Evolutionary conservation across 2,888 invertebrate species (phyloP), one percentile per base, ranked within the genome.

Genomic region (Miltochrista miniata): DNA sequence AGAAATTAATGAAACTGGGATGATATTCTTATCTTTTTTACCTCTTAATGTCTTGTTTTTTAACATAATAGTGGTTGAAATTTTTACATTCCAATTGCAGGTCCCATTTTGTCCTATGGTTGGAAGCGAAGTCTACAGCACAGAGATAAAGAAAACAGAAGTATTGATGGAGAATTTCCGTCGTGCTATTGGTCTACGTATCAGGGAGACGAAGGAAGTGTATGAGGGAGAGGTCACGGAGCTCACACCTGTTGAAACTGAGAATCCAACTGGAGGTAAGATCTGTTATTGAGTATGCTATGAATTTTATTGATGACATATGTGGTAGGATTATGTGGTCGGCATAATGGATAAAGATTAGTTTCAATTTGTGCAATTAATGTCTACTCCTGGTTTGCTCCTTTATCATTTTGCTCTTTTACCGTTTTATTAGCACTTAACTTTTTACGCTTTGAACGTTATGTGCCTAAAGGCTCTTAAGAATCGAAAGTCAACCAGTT

Each of bases 171-270:
- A 99, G 82, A 99, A 99, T 78, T 99, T 99, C 78, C 93, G 99
- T 3, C 93, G 99, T 54, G 99, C 99, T 0, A 99, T 99, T 76
- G 99, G 99, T n/a, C 89, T 97, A 10, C 93, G 97, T 70, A 97
- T 97, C 37, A 94, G 97, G 51, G 99, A 99, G 89, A 98, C 98
- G 0, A 99, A 99, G 81, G 99, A 99, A 86, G 99, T 99, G 0
- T 99, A 99, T 81, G 99, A 99, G 87, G 99, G 99, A 9, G 99
- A 99, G 92, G 99, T 99, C 0, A 98, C 97, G 0, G 99, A 99
- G 83, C 90, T 99, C n/a, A 98, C 98, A 4, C 99, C 99, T 0
- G 96, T 98, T 0, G 99, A 99, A 87, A 98, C 98, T 5, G 99
- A 99, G 84, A 98, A 97, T 87, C 98, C 98, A 0, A 95, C 97